Base-by-base conservation (phyloP, 2,888 invertebrate genomes). In the Allolobophora icterica region DNA sequence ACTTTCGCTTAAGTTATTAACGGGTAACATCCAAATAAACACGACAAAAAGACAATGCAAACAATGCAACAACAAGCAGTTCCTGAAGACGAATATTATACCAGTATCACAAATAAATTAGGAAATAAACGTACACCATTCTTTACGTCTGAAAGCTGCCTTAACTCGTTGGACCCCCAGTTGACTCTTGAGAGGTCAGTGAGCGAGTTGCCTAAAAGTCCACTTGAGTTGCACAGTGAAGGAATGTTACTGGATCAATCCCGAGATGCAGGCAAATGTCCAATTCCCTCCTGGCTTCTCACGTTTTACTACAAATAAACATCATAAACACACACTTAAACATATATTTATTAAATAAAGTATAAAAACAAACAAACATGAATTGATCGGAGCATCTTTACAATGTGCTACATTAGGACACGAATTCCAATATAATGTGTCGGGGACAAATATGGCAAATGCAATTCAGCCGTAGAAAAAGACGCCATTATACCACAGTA, bases 71-170 rank as follows among this genome's bases (percentile, higher is more conserved):
- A 30, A 87, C 87, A 15, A 30, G 21, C 87, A 87, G 87, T 87
- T 87, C 87, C 87, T 87, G 87, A 87, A 35, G 87, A 87, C 87
- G 38, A 87, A 87, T 33, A 35, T 87, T 71, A 71, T 87, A 38
- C 38, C 87, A 87, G 87, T 87, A 87, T 87, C 87, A 87, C 87
- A 87, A 87, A 38, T 35, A 35, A 87, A 87, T 87, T 87, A 87
- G 34, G 87, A 87, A 87, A 87, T 38, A 87, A 87, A 87, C 38
- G 35, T 87, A 35, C 35, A 35, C 87, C 87, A 35, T 35, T 24
- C 21, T 87, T 87, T 34, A 35, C 8, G 34, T 87, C n/a, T 35
- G 87, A 87, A 35, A 87, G 87, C 87, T 87, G 87, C 87, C 87
- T 87, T 87, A 33, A 19, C 38, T 87, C 38, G 35, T 35, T 38